Conservation (phyloP, 1,140 invertebrate species). For the Aethina tumida region DNA sequence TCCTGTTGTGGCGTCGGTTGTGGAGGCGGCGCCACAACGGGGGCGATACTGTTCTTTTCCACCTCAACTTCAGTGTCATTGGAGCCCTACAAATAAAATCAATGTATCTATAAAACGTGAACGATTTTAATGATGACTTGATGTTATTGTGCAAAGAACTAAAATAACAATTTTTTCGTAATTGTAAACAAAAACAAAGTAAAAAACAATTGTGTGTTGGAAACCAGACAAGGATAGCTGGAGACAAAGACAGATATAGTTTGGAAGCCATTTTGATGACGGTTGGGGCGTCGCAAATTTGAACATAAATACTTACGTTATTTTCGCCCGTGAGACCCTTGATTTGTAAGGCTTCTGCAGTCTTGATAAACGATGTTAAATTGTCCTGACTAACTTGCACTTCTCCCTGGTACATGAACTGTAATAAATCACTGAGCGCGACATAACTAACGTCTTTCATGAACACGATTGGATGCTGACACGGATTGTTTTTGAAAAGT, state of each 20-base stretch:
- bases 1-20: background rate
- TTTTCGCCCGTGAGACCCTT: constrained; percentile 58
- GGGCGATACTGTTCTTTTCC: constrained; percentile 11
- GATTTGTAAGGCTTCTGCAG: constrained; percentile 74
- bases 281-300: too few relatives aligned
- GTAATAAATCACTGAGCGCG: constrained; percentile 65
- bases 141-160: too few relatives aligned
- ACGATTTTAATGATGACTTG: background rate
- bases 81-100: constrained; percentile 16
- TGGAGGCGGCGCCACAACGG: constrained; percentile 8
- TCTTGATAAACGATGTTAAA: constrained; percentile 70
- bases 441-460: constrained; percentile 70
- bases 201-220: too few relatives aligned
- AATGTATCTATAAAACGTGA: background rate
- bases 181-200: constrained; percentile 5
- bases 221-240: too few relatives aligned
- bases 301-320: constrained; percentile 25
- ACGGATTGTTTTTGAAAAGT: constrained; percentile 70
- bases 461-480: constrained; percentile 72
- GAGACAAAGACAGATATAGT: too few relatives aligned
- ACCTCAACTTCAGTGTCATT: constrained; percentile 20
- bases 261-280: too few relatives aligned
- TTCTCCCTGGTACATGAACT: constrained; percentile 82
- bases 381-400: constrained; percentile 78
- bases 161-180: too few relatives aligned